A percentile compares a stretch with the other conserved stretches of the same genome.
phyloP scores from a whole-genome alignment of 2,888 invertebrate species.

The Andrena bicolor region DNA sequence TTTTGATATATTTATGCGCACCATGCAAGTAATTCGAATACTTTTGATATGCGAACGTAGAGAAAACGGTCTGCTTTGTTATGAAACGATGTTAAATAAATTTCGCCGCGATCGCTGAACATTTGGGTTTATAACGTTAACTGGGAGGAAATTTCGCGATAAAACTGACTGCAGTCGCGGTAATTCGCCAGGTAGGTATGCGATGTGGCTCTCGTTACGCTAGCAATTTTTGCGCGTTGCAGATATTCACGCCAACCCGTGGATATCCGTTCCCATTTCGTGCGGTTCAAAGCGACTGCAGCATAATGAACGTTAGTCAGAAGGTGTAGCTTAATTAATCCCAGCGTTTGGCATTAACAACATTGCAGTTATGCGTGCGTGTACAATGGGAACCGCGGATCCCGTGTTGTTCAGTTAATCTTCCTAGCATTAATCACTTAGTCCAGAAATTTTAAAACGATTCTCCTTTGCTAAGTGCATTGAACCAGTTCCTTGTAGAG shows the following conservation, averaged over 20 bases:
- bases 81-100: background rate
- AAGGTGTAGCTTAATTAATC: conserved; percentile 32
- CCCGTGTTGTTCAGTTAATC: conserved; percentile 12
- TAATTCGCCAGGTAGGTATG: background rate
- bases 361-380: background rate
- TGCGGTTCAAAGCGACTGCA: conserved; percentile 9
- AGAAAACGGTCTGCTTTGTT: background rate
- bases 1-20: background rate
- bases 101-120: background rate
- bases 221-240: conserved; percentile 6
- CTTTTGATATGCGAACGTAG: too few species aligned
- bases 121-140: background rate
- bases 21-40: too few species aligned
- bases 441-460: background rate
- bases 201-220: background rate
- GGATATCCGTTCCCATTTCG: conserved; percentile 4
- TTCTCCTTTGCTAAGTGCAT: background rate
- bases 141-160: background rate
- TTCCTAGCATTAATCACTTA: conserved; percentile 3
- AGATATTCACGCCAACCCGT: background rate
- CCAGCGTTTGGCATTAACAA: conserved; percentile 19
- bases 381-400: background rate
- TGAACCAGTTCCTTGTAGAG: background rate
- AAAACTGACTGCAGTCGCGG: background rate
- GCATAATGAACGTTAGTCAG: conserved; percentile 18